Percentiles rank a stretch among this genome's conserved stretches.
phyloP scores from a whole-genome alignment of 2,113 vertebrate species.

The Neofelis nebulosa region DNA sequence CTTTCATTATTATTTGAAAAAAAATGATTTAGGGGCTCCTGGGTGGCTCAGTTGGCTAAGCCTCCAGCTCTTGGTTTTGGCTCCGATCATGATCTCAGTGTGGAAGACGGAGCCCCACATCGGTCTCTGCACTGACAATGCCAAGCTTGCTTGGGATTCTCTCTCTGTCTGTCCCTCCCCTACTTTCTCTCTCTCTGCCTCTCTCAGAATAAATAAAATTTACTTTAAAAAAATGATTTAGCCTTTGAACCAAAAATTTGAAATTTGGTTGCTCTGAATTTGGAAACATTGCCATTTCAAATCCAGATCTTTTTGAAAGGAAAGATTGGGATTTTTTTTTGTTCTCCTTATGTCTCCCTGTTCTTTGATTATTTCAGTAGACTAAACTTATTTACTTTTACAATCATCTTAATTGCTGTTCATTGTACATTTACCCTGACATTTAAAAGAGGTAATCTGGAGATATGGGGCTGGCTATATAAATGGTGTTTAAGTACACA shows the following conservation, averaged over 20 bases:
- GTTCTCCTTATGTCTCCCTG: not conserved
- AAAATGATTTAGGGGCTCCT: not conserved
- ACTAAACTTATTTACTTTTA: slow-evolving; percentile 45
- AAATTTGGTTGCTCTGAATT: not conserved
- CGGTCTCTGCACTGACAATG: no score
- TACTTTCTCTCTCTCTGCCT: no score
- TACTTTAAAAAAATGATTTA: not conserved
- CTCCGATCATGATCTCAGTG: no score
- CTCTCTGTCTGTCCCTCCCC: no score
- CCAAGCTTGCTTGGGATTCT: no score
- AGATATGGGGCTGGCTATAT: not conserved
- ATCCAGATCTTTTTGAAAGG: not conserved
- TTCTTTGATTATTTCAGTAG: slow-evolving; percentile 19
- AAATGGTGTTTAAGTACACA: slow-evolving; percentile 28
- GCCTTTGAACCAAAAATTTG: not conserved
- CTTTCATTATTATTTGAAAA: not conserved
- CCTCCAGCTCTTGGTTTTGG: no score
- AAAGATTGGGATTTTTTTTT: slow-evolving; percentile 8
- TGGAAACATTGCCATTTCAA: not conserved
- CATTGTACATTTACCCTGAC: slow-evolving; percentile 26
- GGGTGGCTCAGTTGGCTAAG: no score
- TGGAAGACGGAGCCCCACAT: no score
- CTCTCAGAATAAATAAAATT: no score
- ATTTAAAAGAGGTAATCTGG: slow-evolving; percentile 41
- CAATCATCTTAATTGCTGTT: slow-evolving; percentile 50